Evolutionary conservation across 1,140 invertebrate genomes (phyloP), one percentile per base, ranked within the genome.

Genomic region (Zophobas atratus): DNA sequence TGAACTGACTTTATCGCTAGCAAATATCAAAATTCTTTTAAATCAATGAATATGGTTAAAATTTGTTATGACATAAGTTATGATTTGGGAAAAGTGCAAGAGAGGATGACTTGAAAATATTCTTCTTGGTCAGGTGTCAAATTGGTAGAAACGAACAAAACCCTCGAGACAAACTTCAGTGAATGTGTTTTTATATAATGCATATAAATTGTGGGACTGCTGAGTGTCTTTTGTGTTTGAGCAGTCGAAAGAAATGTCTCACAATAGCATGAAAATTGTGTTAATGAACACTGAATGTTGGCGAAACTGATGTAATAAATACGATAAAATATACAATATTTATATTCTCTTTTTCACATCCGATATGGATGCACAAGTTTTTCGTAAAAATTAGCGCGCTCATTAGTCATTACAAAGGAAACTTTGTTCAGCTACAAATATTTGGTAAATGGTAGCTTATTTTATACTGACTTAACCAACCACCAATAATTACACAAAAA

Each of bases 71-170:
- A 67, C 60, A 67, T 43, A 46, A 67, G 60, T 67, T 67, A 41
- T 67, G 60, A 67, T 67, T 39, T 34, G 20, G 39, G 60, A 67
- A 67, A 67, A 67, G 32, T 43, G 60, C 60, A 67, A 67, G 60
- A 67, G 60, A 67, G 20, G 60, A 67, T 67, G 60, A 67, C 60
- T 67, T 67, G 60, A 39, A 67, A 67, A 43, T 67, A 67, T 67
- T 67, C 39, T 43, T 43, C 60, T 67, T 67, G 33, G 60, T 67
- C 60, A 67, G 60, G 60, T 67, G 60, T 67, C 60, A 67, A 67
- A 67, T 67, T 67, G 60, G 60, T 41, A 67, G 60, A 41, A 67
- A 67, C 60, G 60, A 67, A 67, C 60, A 67, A 67, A 67, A 67
- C 60, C 60, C 60, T 38, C 60, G 60, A 67, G 39, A 67, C 60